Percentiles rank a stretch among this genome's conserved stretches.
These are phyloP conservation scores for Agapetus fuscipes DNA, from an alignment of 2,888 invertebrate genomes.

Conservation along the genomic window DNA sequence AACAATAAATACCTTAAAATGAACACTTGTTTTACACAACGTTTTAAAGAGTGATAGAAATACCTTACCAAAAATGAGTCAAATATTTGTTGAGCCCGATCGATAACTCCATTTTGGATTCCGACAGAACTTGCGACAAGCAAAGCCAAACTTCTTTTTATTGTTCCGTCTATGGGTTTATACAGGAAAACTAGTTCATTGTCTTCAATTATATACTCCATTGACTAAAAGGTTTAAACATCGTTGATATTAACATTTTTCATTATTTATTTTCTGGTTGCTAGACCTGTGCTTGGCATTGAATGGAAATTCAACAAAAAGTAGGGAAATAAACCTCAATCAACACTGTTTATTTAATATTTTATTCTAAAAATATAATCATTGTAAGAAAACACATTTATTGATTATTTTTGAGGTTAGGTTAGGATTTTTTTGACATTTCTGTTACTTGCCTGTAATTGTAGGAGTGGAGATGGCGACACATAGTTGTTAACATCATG, in stretches of 20 bases:
- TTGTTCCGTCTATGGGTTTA: conserved; percentile 51
- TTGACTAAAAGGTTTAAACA: conserved; percentile 35
- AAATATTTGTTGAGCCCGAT: conserved; percentile 42
- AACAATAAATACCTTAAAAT: conserved; percentile 14
- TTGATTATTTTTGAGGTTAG: no score
- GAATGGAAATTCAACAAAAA: conserved; percentile 2
- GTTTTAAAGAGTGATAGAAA: not conserved
- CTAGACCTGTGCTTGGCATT: not conserved
- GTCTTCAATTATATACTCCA: conserved; percentile 50
- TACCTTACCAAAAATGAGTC: conserved; percentile 29
- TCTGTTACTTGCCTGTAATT: conserved; percentile 47
- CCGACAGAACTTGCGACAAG: conserved; percentile 54
- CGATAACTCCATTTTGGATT: conserved; percentile 39
- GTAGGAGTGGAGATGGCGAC: conserved; percentile 36
- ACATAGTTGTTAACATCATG: conserved; percentile 53
- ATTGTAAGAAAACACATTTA: no score
- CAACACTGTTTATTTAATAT: no score
- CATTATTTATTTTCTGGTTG: not conserved
- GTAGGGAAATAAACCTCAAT: conserved; percentile 5
- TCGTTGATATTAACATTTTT: conserved; percentile 6
- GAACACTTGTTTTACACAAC: not conserved
- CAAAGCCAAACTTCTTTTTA: conserved; percentile 54
- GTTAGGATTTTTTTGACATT: no score
- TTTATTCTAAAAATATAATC: no score
- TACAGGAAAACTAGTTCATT: conserved; percentile 57